Evolutionary conservation across 2,888 invertebrate species (phyloP).

Genomic region (Caenorhabditis sp.): DNA sequence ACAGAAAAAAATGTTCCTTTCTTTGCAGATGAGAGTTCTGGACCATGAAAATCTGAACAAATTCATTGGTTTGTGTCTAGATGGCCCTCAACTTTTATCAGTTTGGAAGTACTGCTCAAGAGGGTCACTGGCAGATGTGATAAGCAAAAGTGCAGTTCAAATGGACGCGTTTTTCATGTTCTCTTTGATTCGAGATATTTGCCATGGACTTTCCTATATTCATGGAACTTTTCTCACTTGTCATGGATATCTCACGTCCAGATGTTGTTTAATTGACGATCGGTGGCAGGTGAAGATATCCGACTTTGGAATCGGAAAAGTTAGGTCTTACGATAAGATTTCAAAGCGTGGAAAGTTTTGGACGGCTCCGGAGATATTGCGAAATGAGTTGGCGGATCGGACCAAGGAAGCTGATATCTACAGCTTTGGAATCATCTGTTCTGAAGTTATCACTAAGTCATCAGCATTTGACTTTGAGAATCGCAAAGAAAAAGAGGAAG

Average conservation of each 20-base stretch:
- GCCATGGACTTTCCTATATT: slow-evolving; percentile 64
- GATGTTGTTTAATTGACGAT: slow-evolving; percentile 72
- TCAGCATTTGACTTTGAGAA: slow-evolving; percentile 57
- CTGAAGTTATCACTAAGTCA: slow-evolving; percentile 63
- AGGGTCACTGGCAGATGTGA: slow-evolving; percentile 62
- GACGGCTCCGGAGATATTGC: slow-evolving; percentile 73
- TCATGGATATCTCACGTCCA: slow-evolving; percentile 61
- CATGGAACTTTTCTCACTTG: slow-evolving; percentile 40
- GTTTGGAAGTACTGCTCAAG: slow-evolving; percentile 79
- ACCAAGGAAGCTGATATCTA: slow-evolving; percentile 69
- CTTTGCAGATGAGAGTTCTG: slow-evolving; percentile 70
- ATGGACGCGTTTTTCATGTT: slow-evolving; percentile 81
- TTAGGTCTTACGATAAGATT: slow-evolving; percentile 34
- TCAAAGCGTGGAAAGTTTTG: slow-evolving; percentile 62
- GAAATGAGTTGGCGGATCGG: slow-evolving; percentile 35
- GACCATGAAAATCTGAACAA: slow-evolving; percentile 81
- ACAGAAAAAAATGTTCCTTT: neutral
- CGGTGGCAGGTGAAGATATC: slow-evolving; percentile 74
- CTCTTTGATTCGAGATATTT: slow-evolving; percentile 76
- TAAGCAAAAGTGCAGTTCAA: slow-evolving; percentile 59
- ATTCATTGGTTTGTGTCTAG: slow-evolving; percentile 78
- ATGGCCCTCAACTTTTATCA: slow-evolving; percentile 73
- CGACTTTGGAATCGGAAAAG: slow-evolving; percentile 40
- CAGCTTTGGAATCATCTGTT: slow-evolving; percentile 72
- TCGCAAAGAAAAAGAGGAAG: slow-evolving; percentile 65